Base-by-base conservation (phyloP, 2,797 vertebrate genomes). In the Dromococcyx pavoninus region DNA sequence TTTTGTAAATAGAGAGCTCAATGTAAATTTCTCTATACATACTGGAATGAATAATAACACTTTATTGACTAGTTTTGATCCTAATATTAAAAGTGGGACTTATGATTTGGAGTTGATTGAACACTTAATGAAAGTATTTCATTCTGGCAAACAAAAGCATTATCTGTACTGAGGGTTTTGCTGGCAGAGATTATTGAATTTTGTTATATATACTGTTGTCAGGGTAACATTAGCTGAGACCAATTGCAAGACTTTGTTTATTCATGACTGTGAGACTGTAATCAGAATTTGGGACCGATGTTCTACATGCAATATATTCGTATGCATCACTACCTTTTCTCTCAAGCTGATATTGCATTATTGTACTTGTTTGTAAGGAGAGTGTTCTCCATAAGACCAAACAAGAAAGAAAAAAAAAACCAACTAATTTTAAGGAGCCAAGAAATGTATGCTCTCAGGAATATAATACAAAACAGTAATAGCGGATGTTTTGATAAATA, bases 201-300 rank as follows among this genome's bases (percentile, higher is more conserved):
- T 93, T 76, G 71, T 94, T 93, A 85, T 66, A 95, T 51, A 93
- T 72, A 92, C 82, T 66, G 95, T 95, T 81, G 93, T 73, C 95
- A 95, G 33, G 91, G 89, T 61, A 93, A 94, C 92, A 70, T 70
- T 50, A 95, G 83, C 76, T 58, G 66, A 65, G 71, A 89, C 43
- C 76, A 94, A 95, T 69, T 84, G 66, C 70, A 70, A 35, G 86
- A 66, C 54, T 88, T 87, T 92, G 78, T 88, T 97, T 93, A 96
- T 81, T 93, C 76, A 84, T 73, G 73, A 92, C 70, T 89, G 48
- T 67, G 62, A 91, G 56, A 60, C 70, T 88, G 89, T 62, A 88
- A 71, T 61, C 69, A 89, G 67, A 79, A 94, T 86, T 89, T 83
- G 72, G 58, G 41, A 83, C 33, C 67, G 81, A 32, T 15, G 4